Conservation (phyloP, 2,113 vertebrate species). For the Carlito syrichta region DNA sequence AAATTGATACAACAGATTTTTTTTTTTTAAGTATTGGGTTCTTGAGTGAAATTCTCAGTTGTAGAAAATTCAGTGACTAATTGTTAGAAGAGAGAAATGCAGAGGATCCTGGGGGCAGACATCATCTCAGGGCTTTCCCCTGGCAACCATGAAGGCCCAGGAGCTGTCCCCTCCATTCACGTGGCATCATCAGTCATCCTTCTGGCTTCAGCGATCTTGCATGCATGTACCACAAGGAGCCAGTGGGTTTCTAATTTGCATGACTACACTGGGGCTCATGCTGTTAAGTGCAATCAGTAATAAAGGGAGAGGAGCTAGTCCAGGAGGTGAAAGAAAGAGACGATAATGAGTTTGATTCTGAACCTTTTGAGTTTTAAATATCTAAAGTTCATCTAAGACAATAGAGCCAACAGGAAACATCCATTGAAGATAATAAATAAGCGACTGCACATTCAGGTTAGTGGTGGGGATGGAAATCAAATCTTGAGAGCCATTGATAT, state of each 20-base stretch:
- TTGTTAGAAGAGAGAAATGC: background rate
- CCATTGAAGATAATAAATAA: background rate
- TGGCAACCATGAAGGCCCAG: background rate
- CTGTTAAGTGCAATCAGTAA: background rate
- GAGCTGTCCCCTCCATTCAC: background rate
- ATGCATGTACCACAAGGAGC: background rate
- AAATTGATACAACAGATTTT: background rate
- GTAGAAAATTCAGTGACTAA: background rate
- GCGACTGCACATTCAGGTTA: background rate
- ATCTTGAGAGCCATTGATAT: background rate
- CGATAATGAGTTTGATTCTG: background rate
- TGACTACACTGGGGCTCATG: background rate
- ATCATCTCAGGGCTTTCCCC: background rate
- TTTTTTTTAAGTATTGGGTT: no score
- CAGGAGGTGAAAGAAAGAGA: background rate
- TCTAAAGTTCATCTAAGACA: background rate
- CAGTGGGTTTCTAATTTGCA: background rate
- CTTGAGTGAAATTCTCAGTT: background rate
- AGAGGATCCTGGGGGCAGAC: background rate
- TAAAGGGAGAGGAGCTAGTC: background rate
- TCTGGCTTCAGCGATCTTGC: background rate
- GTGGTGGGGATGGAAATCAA: background rate
- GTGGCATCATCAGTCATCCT: background rate
- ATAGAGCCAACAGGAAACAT: background rate
- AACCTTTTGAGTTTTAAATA: slow-evolving; percentile 6